Evolutionary conservation across 2,113 vertebrate genomes (phyloP), one percentile per base, ranked within the genome.

Genomic region (Chlamydotis undulata): DNA sequence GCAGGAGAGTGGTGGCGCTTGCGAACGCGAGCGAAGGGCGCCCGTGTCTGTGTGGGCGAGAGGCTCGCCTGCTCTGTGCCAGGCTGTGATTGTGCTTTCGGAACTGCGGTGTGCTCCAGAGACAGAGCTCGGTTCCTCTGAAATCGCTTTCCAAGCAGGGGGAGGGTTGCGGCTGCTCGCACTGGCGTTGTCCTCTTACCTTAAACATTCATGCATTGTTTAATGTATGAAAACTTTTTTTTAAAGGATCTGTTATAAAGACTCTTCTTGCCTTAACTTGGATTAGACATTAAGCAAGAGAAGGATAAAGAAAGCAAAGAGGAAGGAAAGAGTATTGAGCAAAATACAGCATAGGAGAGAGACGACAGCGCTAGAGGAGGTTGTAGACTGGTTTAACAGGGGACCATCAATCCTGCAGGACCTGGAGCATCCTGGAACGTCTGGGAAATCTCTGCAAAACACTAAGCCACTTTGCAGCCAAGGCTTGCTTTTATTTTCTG

Each of bases 21-120:
- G 28, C 57, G 63, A 19, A 19, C n/a, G 2, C 1, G 28, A 63
- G 89, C 67, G 49, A 9, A 55, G 49, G 53, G 2, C 45, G 61
- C 67, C 67, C 0, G 0, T 50, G 12, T 25, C 26, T 3, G 31
- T 4, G 19, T 1, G 12, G 65, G 53, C 41, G 73, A 14, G 29
- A 22, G 71, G 71, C 83, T 88, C 1, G 0, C 33, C 50, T 55
- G 50, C 68, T 50, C 49, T 41, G n/a, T 61, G 15, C 24, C 56
- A 19, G 77, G 35, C 91, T 52, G 67, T 6, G 39, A 12, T n/a
- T 25, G 16, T 17, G 52, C 65, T 69, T 25, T 84, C 53, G 22
- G 1, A 55, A 11, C 9, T 7, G 33, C 4, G 0, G 0, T 14
- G 4, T 33, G 70, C 52, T 70, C 57, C 14, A 16, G 7, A 22